Evolutionary conservation across 2,888 invertebrate species (phyloP), one percentile per base, ranked within the genome.

Genomic region (Dioctria linearis): DNA sequence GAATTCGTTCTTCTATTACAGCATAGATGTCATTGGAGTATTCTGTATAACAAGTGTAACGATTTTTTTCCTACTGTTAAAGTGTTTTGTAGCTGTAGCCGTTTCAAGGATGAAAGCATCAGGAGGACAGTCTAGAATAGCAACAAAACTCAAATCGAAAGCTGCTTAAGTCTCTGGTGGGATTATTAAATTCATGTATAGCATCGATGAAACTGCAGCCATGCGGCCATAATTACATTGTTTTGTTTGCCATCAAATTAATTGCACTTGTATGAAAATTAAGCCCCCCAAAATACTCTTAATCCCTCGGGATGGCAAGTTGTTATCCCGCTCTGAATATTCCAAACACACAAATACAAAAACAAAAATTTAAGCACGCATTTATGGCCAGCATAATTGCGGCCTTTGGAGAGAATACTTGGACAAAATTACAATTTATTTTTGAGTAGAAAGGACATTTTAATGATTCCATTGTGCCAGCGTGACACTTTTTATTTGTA

Each of bases 1-100:
- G 61, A 86, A 86, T 81, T 87, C 87, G 85, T 86, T 88, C 80
- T 80, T 86, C 63, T 89, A 88, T 78, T 85, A 89, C 79, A 88
- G 89, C 2, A 73, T 89, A 81, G 89, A 89, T 82, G 85, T 84
- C 3, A 76, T 88, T n/a, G 13, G 9, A 59, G 4, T 78, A 4
- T 46, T 49, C 11, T 76, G 37, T 40, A 73, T 51, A 25, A 39
- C 39, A 46, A 3, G 25, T 5, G 49, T 25, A 71, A 39, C 13
- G 4, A 4, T 57, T 39, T n/a, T 39, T 49, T 9, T n/a, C 5
- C 40, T 25, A 25, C 25, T 71, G 9, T 4, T 46, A 9, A 71
- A 51, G 13, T 11, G 71, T 37, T 71, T 71, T 37, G 46, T 2
- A 8, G 25, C 1, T 1, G 25, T 0, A 25, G 25, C 46, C 5